Evolutionary conservation across 2,888 invertebrate species (phyloP).

Genomic region (Aporophyla nigra): DNA sequence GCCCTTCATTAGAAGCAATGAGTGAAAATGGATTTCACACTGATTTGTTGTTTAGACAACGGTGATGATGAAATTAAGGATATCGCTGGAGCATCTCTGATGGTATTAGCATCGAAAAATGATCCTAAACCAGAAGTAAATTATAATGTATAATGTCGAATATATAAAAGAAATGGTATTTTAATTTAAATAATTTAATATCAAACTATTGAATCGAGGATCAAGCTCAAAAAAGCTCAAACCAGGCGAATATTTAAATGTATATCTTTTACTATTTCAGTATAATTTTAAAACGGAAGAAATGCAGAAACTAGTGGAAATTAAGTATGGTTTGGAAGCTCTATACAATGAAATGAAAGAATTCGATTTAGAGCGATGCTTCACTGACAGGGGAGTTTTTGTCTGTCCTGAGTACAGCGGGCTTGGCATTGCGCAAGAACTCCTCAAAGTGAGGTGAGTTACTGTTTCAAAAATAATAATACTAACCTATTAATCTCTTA

Average conservation of each 20-base stretch:
- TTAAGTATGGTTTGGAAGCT: constrained; percentile 52
- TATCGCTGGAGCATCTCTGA: constrained; percentile 69
- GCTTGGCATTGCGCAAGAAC: constrained; percentile 68
- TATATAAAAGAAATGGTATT: too few relatives aligned
- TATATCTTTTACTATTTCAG: constrained; percentile 9
- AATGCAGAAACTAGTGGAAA: constrained; percentile 64
- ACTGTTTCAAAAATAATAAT: not conserved
- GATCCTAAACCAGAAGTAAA: constrained; percentile 37
- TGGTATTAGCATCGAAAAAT: constrained; percentile 57
- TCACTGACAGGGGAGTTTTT: constrained; percentile 65
- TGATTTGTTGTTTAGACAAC: constrained; percentile 74
- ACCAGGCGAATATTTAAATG: too few relatives aligned
- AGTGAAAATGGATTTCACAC: constrained; percentile 50
- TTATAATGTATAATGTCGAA: too few relatives aligned
- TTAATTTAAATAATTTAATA: too few relatives aligned
- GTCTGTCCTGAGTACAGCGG: constrained; percentile 67
- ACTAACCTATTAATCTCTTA: not conserved
- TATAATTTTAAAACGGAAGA: constrained; percentile 68
- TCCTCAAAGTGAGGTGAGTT: constrained; percentile 67
- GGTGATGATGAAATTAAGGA: constrained; percentile 60
- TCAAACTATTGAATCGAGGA: not conserved
- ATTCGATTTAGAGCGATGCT: constrained; percentile 58
- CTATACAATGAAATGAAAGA: constrained; percentile 53
- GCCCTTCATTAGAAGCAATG: not conserved
- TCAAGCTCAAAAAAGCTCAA: too few relatives aligned